Evolutionary conservation across 2,888 invertebrate genomes (phyloP).

Genomic region (Imbricaverruca yamaguchii): DNA sequence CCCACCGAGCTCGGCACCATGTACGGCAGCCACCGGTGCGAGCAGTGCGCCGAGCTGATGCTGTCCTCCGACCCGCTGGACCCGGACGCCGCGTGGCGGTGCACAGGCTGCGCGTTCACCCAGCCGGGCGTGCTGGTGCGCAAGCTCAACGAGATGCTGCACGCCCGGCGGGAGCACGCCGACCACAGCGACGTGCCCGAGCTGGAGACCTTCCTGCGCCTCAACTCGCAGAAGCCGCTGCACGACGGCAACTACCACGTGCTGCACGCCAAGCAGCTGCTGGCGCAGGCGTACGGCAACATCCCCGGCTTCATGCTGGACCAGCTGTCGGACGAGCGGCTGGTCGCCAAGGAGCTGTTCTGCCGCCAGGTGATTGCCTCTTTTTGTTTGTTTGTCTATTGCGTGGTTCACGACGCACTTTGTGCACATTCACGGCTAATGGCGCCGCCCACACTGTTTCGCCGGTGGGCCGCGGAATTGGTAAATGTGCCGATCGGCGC

Average conservation of each 20-base stretch:
- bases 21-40: slow-evolving; percentile 17
- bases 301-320: background rate
- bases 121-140: background rate
- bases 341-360: background rate
- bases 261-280: background rate
- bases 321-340: background rate
- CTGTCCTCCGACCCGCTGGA: background rate
- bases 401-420: too few species aligned
- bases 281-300: slow-evolving; percentile 17
- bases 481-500: too few species aligned
- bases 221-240: background rate
- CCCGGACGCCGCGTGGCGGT: background rate
- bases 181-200: background rate
- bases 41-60: background rate
- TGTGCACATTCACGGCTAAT: too few species aligned
- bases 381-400: too few species aligned
- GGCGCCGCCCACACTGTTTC: too few species aligned
- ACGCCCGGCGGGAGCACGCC: background rate
- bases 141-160: background rate
- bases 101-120: background rate
- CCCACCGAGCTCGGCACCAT: slow-evolving; percentile 2
- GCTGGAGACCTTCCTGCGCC: background rate
- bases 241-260: slow-evolving; percentile 16
- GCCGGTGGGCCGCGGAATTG: too few species aligned
- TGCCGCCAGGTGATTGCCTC: slow-evolving; percentile 2